These are phyloP conservation scores for Drosophila borealis DNA, from an alignment of 2,888 invertebrate genomes.

Conservation along the genomic window DNA sequence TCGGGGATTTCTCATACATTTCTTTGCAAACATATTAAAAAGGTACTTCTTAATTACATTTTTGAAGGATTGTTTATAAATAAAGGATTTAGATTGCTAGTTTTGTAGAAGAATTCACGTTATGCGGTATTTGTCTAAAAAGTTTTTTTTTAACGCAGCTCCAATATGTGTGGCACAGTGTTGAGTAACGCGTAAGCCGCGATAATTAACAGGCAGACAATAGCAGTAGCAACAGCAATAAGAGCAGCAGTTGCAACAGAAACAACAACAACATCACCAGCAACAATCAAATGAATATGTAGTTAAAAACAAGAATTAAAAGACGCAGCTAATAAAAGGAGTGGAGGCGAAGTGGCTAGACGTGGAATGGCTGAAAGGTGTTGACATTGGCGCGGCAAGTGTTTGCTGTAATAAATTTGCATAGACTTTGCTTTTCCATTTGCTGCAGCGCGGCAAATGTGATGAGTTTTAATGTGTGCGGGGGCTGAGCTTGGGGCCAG, in stretches of 20 bases:
- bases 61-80: too few species aligned
- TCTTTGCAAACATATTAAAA: too few species aligned
- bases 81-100: too few species aligned
- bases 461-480: neutral
- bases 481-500: slow-evolving; percentile 1
- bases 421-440: slow-evolving; percentile 26
- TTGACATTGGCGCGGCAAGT: slow-evolving; percentile 44
- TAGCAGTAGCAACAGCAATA: slow-evolving; percentile 20
- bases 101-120: too few species aligned
- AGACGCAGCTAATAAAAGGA: slow-evolving; percentile 6
- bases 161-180: slow-evolving; percentile 25
- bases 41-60: too few species aligned
- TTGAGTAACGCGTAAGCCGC: slow-evolving; percentile 9
- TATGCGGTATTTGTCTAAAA: neutral
- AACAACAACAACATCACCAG: slow-evolving; percentile 4
- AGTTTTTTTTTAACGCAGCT: neutral
- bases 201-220: slow-evolving; percentile 37
- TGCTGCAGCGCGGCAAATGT: slow-evolving; percentile 2
- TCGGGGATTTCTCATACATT: too few species aligned
- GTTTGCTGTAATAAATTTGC: slow-evolving; percentile 43
- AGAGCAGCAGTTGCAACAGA: slow-evolving; percentile 2
- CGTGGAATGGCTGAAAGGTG: slow-evolving; percentile 20
- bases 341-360: neutral
- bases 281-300: slow-evolving; percentile 17
- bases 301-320: slow-evolving; percentile 15